A percentile compares a stretch with the other conserved stretches of the same genome.
phyloP scores from a whole-genome alignment of 2,888 invertebrate genomes.

The Patella pellucida region DNA sequence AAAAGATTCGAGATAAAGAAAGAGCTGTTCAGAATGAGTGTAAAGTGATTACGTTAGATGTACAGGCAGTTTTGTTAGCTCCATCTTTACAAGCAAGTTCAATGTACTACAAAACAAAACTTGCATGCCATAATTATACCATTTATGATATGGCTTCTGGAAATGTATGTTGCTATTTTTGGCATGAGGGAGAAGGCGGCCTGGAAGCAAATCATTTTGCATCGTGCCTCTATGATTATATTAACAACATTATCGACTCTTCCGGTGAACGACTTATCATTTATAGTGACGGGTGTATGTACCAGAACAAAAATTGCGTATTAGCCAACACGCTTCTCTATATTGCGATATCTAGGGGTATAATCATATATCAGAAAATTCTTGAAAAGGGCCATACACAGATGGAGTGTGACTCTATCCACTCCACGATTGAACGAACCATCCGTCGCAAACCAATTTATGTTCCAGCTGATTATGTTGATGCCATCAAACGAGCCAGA shows the following conservation, averaged over 20 bases:
- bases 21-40: neutral
- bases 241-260: neutral
- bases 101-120: conserved; percentile 24
- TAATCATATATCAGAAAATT: too few relatives aligned
- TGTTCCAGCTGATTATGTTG: conserved; percentile 10
- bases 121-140: conserved; percentile 23
- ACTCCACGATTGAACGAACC: conserved; percentile 24
- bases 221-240: conserved; percentile 12
- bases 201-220: conserved; percentile 19
- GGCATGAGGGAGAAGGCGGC: conserved; percentile 20
- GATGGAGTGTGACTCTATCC: conserved; percentile 25
- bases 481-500: conserved; percentile 16
- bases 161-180: conserved; percentile 25
- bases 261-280: too few relatives aligned
- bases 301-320: too few relatives aligned
- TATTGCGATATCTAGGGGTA: too few relatives aligned
- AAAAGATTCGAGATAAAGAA: conserved; percentile 17
- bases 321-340: too few relatives aligned
- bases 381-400: too few relatives aligned
- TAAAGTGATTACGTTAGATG: conserved; percentile 17
- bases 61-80: conserved; percentile 18
- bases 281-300: too few relatives aligned
- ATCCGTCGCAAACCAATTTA: conserved; percentile 22
- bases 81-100: too few relatives aligned
- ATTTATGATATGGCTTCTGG: conserved; percentile 10